phyloP scores from a whole-genome alignment of 1,140 invertebrate genomes.

The Gryllus bimaculatus region DNA sequence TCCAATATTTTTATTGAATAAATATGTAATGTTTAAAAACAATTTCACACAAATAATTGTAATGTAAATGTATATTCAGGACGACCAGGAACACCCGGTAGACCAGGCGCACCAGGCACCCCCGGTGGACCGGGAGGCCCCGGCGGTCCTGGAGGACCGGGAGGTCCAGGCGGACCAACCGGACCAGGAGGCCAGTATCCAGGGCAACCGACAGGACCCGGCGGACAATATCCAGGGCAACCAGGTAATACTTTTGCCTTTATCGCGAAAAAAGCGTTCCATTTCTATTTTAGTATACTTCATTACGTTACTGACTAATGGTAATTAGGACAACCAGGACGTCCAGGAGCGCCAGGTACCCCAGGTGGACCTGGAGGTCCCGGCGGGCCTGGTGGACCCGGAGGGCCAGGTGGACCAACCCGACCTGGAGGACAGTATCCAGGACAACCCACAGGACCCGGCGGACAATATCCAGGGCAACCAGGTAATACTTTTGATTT shows the following conservation, averaged over 20 bases:
- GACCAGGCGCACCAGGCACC: constrained; percentile 23
- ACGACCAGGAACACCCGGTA: constrained; percentile 10
- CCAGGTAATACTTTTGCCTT: too few relatives aligned
- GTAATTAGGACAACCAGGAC: constrained; percentile 22
- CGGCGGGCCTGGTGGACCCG: constrained; percentile 26
- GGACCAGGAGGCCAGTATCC: neutral
- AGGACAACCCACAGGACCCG: too few relatives aligned
- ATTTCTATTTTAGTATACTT: too few relatives aligned
- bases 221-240: too few relatives aligned
- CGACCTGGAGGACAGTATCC: neutral
- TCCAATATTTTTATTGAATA: neutral
- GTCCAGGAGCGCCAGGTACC: constrained; percentile 20
- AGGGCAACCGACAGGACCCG: too few relatives aligned
- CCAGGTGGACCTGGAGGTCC: constrained; percentile 24
- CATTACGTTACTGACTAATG: too few relatives aligned
- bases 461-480: too few relatives aligned
- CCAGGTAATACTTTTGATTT: too few relatives aligned
- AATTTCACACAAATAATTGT: neutral
- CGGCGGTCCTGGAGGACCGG: constrained; percentile 17
- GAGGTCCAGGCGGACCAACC: neutral
- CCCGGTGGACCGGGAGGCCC: constrained; percentile 10
- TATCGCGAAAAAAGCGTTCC: too few relatives aligned
- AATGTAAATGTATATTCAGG: neutral
- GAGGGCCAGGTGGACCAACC: constrained; percentile 2
- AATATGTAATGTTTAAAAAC: neutral